Conservation (phyloP, 2,113 vertebrate genomes). For the Blennius ocellaris region DNA sequence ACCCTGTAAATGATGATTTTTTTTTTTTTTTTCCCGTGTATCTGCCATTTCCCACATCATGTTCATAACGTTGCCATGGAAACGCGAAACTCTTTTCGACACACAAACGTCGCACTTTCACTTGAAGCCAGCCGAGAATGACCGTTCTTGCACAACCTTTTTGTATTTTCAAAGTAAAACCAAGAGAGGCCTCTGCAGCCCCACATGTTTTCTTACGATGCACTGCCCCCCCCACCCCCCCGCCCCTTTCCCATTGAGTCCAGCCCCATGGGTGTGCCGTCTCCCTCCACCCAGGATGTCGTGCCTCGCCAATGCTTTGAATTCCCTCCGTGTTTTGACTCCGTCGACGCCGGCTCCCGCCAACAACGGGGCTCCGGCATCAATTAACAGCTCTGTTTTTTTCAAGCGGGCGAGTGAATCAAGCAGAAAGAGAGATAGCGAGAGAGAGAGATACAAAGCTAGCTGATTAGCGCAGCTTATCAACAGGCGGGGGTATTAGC, state of each 20-base stretch:
- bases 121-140: too few relatives aligned
- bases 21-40: too few relatives aligned
- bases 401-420: slow-evolving; percentile 38
- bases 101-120: too few relatives aligned
- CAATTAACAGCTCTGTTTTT: slow-evolving; percentile 71
- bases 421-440: slow-evolving; percentile 40
- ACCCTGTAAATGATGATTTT: too few relatives aligned
- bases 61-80: too few relatives aligned
- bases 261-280: slow-evolving; percentile 24
- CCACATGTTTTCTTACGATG: too few relatives aligned
- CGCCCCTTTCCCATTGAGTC: background rate
- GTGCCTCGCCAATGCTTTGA: slow-evolving; percentile 42
- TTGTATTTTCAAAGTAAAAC: too few relatives aligned
- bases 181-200: too few relatives aligned
- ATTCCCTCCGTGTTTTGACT: slow-evolving; percentile 63
- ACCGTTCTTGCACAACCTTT: too few relatives aligned
- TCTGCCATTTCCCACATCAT: too few relatives aligned
- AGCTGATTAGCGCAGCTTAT: slow-evolving; percentile 76
- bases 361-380: slow-evolving; percentile 61
- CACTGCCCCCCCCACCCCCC: slow-evolving; percentile 7
- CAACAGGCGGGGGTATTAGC: slow-evolving; percentile 72
- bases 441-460: slow-evolving; percentile 55
- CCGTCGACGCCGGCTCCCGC: background rate
- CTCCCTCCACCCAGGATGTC: slow-evolving; percentile 34
- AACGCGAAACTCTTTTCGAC: too few relatives aligned